Conservation (phyloP, 2,888 invertebrate species). For the Callyntrura sp. region DNA sequence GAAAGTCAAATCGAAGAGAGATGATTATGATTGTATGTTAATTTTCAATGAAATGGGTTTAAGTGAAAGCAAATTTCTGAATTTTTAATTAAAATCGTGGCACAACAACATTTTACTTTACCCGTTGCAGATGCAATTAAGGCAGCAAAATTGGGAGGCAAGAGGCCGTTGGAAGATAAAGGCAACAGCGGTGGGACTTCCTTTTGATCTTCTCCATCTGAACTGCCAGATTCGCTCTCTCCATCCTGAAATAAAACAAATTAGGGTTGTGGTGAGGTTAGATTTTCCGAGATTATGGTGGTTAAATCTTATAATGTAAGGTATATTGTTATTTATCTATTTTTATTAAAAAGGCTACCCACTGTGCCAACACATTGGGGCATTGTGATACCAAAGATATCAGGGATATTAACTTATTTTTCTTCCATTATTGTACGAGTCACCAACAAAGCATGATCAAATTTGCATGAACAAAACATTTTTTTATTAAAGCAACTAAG, state of each 20-base stretch:
- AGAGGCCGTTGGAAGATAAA: constrained; percentile 81
- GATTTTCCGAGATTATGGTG: neutral
- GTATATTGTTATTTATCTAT: too few relatives aligned
- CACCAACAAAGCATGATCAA: neutral
- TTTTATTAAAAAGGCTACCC: too few relatives aligned
- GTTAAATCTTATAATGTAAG: too few relatives aligned
- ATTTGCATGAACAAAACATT: neutral
- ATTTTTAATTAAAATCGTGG: neutral
- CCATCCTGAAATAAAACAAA: constrained; percentile 78
- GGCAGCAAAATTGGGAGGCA: constrained; percentile 83
- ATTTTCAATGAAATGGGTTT: neutral
- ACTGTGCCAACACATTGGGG: neutral
- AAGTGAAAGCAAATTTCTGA: neutral
- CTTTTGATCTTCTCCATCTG: constrained; percentile 81
- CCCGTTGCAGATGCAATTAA: constrained; percentile 82
- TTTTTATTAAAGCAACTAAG: too few relatives aligned
- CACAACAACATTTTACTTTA: constrained; percentile 33
- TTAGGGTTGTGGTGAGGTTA: neutral
- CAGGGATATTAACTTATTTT: neutral
- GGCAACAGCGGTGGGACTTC: constrained; percentile 81
- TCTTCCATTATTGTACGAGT: neutral
- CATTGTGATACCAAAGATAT: neutral
- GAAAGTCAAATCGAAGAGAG: neutral
- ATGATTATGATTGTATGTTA: neutral
- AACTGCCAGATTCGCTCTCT: constrained; percentile 82